These are phyloP conservation scores for Microchirus variegatus DNA, from an alignment of 2,797 vertebrate genomes.

Conservation along the genomic window DNA sequence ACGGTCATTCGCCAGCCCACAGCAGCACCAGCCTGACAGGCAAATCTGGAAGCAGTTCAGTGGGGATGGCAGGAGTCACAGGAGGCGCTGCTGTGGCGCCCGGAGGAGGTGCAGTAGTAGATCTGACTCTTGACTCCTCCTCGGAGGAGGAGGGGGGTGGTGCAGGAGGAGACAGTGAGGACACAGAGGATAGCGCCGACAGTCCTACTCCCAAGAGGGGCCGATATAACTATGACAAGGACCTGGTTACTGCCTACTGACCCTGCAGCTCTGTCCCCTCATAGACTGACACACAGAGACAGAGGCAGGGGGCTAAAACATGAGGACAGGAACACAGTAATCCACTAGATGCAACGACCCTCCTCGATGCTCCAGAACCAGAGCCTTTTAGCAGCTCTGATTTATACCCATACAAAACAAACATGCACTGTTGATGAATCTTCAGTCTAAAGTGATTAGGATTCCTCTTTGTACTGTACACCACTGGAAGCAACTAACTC, in stretches of 20 bases:
- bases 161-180: constrained; percentile 92
- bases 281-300: constrained; percentile 69
- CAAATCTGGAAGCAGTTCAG: constrained; percentile 82
- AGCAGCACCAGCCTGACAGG: constrained; percentile 81
- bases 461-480: constrained; percentile 74
- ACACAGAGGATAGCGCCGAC: constrained; percentile 92
- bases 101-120: constrained; percentile 86
- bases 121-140: constrained; percentile 97
- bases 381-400: constrained; percentile 73
- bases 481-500: constrained; percentile 72
- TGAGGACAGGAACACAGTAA: constrained; percentile 74
- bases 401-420: constrained; percentile 58
- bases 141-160: constrained; percentile 90
- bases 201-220: constrained; percentile 91
- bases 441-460: constrained; percentile 72
- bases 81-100: constrained; percentile 67
- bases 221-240: constrained; percentile 95
- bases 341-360: constrained; percentile 67
- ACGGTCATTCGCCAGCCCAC: constrained; percentile 86
- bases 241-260: constrained; percentile 98
- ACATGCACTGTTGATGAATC: constrained; percentile 70
- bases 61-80: constrained; percentile 65
- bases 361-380: constrained; percentile 46
- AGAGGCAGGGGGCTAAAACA: constrained; percentile 64
- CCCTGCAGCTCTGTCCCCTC: constrained; percentile 66